Evolutionary conservation across 2,113 vertebrate genomes (phyloP), one percentile per base, ranked within the genome.

Genomic region (Plotosus lineatus): DNA sequence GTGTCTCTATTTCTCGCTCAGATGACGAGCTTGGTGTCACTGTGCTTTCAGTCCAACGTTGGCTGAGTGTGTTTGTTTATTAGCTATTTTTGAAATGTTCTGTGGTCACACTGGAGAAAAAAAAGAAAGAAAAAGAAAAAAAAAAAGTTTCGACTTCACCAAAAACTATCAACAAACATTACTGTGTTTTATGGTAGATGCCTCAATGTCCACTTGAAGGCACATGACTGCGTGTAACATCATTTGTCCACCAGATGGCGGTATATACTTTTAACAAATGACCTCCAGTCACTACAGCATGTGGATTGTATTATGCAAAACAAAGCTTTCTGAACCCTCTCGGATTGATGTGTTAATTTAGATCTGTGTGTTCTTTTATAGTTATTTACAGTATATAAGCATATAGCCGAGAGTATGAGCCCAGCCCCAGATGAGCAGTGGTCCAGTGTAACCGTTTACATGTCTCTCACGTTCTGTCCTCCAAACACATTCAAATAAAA

Each of bases 231-330:
- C 75, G 55, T 73, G 75, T 28, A 78, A 85, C 88, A 81, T 66
- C 28, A 38, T 83, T 48, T 83, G 82, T 44, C 91, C 91, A 90
- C 90, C 84, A 92, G 92, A 86, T 83, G 92, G 92, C 48, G 86
- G 56, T 85, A 87, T 80, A 78, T 77, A 78, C 88, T 77, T n/a
- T 5, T 6, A 12, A 28, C 51, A 21, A 6, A 6, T 21, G 50
- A 15, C 46, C 46, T 10, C 46, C 28, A 1, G 46, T 33, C 31
- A 51, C 12, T 66, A 28, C 48, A 63, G 44, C 72, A 51, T 51
- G 48, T 2, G 28, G 46, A 73, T 36, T 33, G 8, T 23, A 33
- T 23, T 51, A 51, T 3, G 19, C 69, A 51, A 73, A 73, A 50
- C 68, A 48, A 72, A 69, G 12, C 6, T 71, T 42, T 71, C 65